These are phyloP conservation scores for Scatophagus argus DNA, from an alignment of 2,113 vertebrate genomes.

Conservation along the genomic window DNA sequence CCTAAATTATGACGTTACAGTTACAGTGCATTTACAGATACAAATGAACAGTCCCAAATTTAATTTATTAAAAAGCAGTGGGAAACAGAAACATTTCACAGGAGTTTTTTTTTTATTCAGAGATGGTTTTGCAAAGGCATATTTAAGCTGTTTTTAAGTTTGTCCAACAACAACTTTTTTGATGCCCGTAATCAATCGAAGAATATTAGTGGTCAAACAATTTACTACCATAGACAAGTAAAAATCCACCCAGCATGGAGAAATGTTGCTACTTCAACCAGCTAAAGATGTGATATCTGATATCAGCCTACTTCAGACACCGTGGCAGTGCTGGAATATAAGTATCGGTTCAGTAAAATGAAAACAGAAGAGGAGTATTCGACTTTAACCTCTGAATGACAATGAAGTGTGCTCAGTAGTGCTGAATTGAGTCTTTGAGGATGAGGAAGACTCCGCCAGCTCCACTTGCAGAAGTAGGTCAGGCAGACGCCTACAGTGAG, in stretches of 20 bases:
- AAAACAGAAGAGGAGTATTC: slow-evolving; percentile 34
- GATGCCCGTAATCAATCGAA: background rate
- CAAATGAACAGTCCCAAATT: background rate
- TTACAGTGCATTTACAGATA: background rate
- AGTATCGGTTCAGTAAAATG: slow-evolving; percentile 27
- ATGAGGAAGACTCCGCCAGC: slow-evolving; percentile 68
- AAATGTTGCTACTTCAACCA: background rate
- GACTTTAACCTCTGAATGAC: slow-evolving; percentile 59
- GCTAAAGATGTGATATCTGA: slow-evolving; percentile 15
- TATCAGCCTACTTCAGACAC: slow-evolving; percentile 13
- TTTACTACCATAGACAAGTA: background rate
- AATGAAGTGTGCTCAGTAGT: slow-evolving; percentile 39
- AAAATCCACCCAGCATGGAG: slow-evolving; percentile 11
- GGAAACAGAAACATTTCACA: background rate
- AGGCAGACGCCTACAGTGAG: slow-evolving; percentile 77
- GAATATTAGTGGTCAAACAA: background rate
- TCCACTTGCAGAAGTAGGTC: slow-evolving; percentile 77
- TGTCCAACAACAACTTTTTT: background rate
- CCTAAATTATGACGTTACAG: background rate
- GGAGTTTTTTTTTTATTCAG: too few species aligned
- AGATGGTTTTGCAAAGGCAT: background rate
- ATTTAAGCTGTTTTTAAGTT: background rate
- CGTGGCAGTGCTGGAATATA: slow-evolving; percentile 11
- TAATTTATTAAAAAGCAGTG: background rate
- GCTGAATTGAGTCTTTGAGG: slow-evolving; percentile 69